Conservation (phyloP, 1,140 invertebrate species). For the Lepidurus couesii region DNA sequence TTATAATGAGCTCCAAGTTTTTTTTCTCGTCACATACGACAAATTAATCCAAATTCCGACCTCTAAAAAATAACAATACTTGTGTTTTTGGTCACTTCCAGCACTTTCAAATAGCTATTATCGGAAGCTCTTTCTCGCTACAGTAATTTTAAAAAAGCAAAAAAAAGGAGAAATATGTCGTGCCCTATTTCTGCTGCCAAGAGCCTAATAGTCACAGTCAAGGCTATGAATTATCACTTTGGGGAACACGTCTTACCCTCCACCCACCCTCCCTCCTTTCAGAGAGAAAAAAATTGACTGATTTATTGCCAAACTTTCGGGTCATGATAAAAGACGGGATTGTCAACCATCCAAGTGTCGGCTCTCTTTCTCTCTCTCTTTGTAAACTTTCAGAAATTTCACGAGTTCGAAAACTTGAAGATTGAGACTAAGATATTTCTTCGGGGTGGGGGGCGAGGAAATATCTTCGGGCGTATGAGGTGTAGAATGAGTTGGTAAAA, state of each 20-base stretch:
- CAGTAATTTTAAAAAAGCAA: neutral
- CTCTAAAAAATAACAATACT: neutral
- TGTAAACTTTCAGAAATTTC: constrained; percentile 2
- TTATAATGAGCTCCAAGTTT: neutral
- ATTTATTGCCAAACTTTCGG: constrained; percentile 14
- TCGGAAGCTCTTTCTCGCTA: neutral
- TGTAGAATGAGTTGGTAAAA: neutral
- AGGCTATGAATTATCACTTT: constrained; percentile 10
- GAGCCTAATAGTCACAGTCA: constrained; percentile 14
- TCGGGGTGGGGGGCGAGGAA: neutral
- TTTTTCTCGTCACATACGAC: neutral
- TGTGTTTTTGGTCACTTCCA: neutral
- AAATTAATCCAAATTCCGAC: neutral
- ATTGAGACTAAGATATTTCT: neutral
- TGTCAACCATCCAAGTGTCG: constrained; percentile 14
- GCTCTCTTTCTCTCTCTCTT: neutral
- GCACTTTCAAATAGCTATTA: neutral
- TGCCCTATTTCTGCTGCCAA: neutral
- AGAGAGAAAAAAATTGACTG: neutral
- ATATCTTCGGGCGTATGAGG: neutral
- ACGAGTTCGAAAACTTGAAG: neutral
- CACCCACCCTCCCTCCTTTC: neutral
- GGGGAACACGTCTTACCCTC: neutral
- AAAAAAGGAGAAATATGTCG: neutral
- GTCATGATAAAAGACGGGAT: constrained; percentile 21